Evolutionary conservation across 2,888 invertebrate genomes (phyloP).

Genomic region (Julus scanicus): DNA sequence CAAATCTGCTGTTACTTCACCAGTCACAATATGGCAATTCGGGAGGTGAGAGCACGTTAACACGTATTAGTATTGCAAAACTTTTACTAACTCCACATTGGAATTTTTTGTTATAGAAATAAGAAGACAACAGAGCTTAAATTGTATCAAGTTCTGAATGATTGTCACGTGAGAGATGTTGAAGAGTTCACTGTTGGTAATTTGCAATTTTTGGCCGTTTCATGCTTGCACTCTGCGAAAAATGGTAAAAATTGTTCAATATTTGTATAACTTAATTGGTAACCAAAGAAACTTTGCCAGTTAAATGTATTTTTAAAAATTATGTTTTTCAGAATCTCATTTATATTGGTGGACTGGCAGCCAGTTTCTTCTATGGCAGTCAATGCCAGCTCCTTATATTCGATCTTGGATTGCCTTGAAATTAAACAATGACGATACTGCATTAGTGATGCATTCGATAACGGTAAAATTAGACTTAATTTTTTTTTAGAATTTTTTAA

Average conservation of each 20-base stretch:
- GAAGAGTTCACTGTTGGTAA: conserved; percentile 32
- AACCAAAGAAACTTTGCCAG: not conserved
- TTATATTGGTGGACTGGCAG: conserved; percentile 56
- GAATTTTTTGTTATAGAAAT: not conserved
- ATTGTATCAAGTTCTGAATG: conserved; percentile 46
- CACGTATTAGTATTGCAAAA: not conserved
- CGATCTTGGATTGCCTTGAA: conserved; percentile 37
- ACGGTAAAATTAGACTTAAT: not conserved
- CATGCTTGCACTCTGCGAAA: conserved; percentile 1
- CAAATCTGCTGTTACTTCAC: not conserved
- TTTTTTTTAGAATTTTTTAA: not conserved
- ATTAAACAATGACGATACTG: conserved; percentile 50
- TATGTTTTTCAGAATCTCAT: conserved; percentile 46
- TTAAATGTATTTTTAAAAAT: not conserved
- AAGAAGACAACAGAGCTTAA: not conserved
- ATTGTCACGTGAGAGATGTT: not conserved
- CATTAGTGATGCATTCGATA: conserved; percentile 4
- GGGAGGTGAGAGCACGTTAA: not conserved
- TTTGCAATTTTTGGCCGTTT: conserved; percentile 47
- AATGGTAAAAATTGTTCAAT: conserved; percentile 2
- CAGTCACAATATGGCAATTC: conserved; percentile 51
- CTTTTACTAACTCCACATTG: not conserved
- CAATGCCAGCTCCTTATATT: not conserved
- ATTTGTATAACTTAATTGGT: not conserved
- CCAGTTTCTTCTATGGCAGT: conserved; percentile 55